Percentiles rank a stretch among this genome's conserved stretches.
Evolutionary conservation across 2,888 invertebrate species (phyloP).

Genomic region (Chloromyia formosa): DNA sequence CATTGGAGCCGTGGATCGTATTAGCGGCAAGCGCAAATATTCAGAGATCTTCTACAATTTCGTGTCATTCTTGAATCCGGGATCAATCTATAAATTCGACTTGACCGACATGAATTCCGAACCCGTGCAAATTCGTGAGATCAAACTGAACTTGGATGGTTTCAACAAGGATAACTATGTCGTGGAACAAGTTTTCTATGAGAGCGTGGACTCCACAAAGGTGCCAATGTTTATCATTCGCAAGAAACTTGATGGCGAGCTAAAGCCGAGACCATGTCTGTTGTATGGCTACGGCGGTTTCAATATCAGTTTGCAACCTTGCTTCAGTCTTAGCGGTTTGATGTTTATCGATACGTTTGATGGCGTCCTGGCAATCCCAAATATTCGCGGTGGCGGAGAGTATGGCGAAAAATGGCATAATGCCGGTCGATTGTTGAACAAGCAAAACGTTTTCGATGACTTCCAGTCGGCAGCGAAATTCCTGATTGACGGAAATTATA

Average conservation of each 20-base stretch:
- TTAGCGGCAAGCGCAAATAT: conserved; percentile 85
- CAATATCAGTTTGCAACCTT: conserved; percentile 89
- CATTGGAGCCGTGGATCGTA: conserved; percentile 86
- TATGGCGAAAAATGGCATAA: conserved; percentile 99
- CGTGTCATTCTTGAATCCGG: conserved; percentile 91
- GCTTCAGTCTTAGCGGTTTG: conserved; percentile 86
- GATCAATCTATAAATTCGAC: conserved; percentile 84
- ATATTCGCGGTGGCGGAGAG: conserved; percentile 96
- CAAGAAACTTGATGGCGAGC: conserved; percentile 67
- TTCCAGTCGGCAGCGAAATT: conserved; percentile 93
- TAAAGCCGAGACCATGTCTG: conserved; percentile 75
- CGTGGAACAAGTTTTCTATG: conserved; percentile 90
- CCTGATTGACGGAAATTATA: conserved; percentile 83
- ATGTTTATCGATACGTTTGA: conserved; percentile 89
- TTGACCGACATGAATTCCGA: conserved; percentile 72
- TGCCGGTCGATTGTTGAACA: conserved; percentile 87
- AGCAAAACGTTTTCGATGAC: conserved; percentile 98
- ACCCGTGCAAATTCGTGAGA: conserved; percentile 80
- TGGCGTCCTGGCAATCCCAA: conserved; percentile 90
- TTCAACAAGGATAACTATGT: conserved; percentile 82
- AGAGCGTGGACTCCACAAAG: conserved; percentile 91
- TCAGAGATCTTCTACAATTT: conserved; percentile 94
- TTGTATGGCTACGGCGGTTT: conserved; percentile 98
- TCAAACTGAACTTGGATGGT: conserved; percentile 80
- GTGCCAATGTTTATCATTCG: conserved; percentile 95